phyloP scores from a whole-genome alignment of 2,113 vertebrate genomes.

The Monopterus albus region DNA sequence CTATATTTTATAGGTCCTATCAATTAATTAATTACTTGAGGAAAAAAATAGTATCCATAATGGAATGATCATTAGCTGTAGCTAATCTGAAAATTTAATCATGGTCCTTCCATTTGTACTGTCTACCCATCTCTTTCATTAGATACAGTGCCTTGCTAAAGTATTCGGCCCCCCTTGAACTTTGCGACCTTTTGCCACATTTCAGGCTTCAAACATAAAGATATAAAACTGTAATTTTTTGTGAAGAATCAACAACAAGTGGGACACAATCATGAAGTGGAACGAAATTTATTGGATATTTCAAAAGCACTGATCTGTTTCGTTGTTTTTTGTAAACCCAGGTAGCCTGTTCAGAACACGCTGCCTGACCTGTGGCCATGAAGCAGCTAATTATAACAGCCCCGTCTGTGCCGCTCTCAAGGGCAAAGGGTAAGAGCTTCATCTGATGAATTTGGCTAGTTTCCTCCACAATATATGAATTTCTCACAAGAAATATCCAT shows the following conservation, averaged over 20 bases:
- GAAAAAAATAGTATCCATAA: too few species aligned
- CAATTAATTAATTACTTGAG: background rate
- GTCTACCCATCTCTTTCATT: too few species aligned
- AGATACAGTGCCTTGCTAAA: too few species aligned
- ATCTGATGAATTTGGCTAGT: background rate
- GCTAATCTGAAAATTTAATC: background rate
- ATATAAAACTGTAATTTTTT: too few species aligned
- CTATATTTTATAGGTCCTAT: background rate
- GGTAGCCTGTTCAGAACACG: slow-evolving; percentile 96
- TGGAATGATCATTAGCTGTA: too few species aligned
- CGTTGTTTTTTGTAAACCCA: slow-evolving; percentile 71
- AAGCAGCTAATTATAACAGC: slow-evolving; percentile 89
- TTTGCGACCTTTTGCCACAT: too few species aligned
- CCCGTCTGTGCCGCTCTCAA: slow-evolving; percentile 90
- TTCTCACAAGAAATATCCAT: slow-evolving; percentile 29
- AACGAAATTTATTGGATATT: too few species aligned
- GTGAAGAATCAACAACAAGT: too few species aligned
- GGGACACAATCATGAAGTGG: too few species aligned
- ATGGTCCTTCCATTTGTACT: background rate
- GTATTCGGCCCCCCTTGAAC: too few species aligned
- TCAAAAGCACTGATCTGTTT: too few species aligned
- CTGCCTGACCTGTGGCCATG: slow-evolving; percentile 89
- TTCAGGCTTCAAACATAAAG: too few species aligned
- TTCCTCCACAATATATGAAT: slow-evolving; percentile 1
- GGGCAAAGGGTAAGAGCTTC: slow-evolving; percentile 90